Evolutionary conservation across 1,140 invertebrate species (phyloP).

Genomic region (Armadillidium nasatum): DNA sequence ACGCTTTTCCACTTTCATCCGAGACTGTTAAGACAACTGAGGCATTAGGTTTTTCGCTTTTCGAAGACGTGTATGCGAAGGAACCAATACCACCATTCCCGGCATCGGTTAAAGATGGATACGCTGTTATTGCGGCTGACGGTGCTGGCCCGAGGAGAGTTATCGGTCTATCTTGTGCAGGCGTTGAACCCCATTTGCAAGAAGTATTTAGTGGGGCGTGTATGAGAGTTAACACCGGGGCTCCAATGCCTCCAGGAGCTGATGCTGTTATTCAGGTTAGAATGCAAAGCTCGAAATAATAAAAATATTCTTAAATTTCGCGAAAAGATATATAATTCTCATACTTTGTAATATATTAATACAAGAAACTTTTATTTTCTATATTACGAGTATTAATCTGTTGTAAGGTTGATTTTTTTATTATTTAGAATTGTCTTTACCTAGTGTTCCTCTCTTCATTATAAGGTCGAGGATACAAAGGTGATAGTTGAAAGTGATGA

Average conservation of each 20-base stretch:
- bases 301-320: too few species aligned
- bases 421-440: too few species aligned
- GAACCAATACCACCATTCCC: slow-evolving; percentile 76
- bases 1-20: slow-evolving; percentile 48
- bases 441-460: too few species aligned
- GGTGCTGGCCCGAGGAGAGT: slow-evolving; percentile 58
- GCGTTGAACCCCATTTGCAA: slow-evolving; percentile 4
- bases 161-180: slow-evolving; percentile 43
- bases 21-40: slow-evolving; percentile 48
- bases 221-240: slow-evolving; percentile 89
- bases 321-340: too few species aligned
- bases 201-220: slow-evolving; percentile 63
- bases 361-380: too few species aligned
- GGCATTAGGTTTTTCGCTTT: slow-evolving; percentile 58
- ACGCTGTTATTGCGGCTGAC: slow-evolving; percentile 73
- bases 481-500: slow-evolving; percentile 61
- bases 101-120: slow-evolving; percentile 93
- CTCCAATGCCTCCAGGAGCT: slow-evolving; percentile 74
- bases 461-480: slow-evolving; percentile 80
- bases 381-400: too few species aligned
- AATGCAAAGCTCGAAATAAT: too few species aligned
- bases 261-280: slow-evolving; percentile 84
- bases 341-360: too few species aligned
- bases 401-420: too few species aligned
- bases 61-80: slow-evolving; percentile 55